These are phyloP conservation scores for Oreohelix idahoensis DNA, from an alignment of 1,140 invertebrate species.

Conservation along the genomic window DNA sequence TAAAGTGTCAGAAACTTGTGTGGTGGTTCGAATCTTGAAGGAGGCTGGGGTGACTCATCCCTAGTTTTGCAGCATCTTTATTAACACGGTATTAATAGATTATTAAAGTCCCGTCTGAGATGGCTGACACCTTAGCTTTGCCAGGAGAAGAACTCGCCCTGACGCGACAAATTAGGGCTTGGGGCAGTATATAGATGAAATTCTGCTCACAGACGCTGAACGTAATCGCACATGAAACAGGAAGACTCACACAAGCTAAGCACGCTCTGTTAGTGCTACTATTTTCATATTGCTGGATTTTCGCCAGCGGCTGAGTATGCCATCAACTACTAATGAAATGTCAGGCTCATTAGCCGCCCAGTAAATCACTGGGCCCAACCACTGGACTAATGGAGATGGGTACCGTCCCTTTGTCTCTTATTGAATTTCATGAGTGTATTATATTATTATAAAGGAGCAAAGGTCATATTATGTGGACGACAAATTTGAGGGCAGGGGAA, in stretches of 20 bases:
- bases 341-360: constrained; percentile 5
- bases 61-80: not conserved
- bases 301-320: not conserved
- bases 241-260: not conserved
- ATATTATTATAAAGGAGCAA: constrained; percentile 10
- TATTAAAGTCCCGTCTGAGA: not conserved
- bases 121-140: not conserved
- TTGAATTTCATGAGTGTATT: constrained; percentile 1
- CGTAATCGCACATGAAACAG: constrained; percentile 11
- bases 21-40: not conserved
- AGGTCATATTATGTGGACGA: not conserved
- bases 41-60: not conserved
- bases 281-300: constrained; percentile 1
- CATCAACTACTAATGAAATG: constrained; percentile 12
- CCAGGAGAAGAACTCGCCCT: constrained; percentile 4
- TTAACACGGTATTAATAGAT: not conserved
- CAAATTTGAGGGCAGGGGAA: constrained; percentile 1
- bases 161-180: not conserved
- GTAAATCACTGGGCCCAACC: not conserved
- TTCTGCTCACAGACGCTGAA: not conserved
- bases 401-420: constrained; percentile 14
- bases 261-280: not conserved
- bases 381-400: not conserved
- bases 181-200: not conserved
- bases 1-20: not conserved